phyloP scores from a whole-genome alignment of 2,113 vertebrate species.

The Zootoca vivipara region DNA sequence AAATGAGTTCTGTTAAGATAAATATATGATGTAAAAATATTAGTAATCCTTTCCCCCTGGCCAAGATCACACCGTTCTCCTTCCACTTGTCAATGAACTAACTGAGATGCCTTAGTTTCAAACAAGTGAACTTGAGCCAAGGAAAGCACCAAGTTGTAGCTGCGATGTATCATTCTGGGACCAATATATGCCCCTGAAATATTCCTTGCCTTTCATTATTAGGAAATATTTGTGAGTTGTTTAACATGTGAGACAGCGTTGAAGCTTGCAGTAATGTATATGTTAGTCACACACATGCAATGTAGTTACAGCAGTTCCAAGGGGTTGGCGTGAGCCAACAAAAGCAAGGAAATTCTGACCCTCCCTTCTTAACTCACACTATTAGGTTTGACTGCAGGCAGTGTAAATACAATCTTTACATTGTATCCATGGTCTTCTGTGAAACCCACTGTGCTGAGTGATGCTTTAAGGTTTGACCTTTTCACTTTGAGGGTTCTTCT shows the following conservation, averaged over 20 bases:
- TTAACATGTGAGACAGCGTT: slow-evolving; percentile 12
- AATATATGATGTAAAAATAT: slow-evolving; percentile 57
- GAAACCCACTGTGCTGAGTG: slow-evolving; percentile 19
- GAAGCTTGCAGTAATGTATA: slow-evolving; percentile 31
- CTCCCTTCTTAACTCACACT: slow-evolving; percentile 34
- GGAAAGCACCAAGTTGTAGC: not conserved
- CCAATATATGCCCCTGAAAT: slow-evolving; percentile 23
- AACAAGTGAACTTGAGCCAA: slow-evolving; percentile 35
- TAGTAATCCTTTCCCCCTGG: slow-evolving; percentile 45
- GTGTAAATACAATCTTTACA: not conserved
- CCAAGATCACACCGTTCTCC: slow-evolving; percentile 49
- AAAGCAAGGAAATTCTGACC: slow-evolving; percentile 18
- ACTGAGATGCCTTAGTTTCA: slow-evolving; percentile 33
- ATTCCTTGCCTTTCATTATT: slow-evolving; percentile 20
- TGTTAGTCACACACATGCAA: not conserved
- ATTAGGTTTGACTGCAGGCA: slow-evolving; percentile 14
- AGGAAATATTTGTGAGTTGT: slow-evolving; percentile 41
- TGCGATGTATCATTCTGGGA: slow-evolving; percentile 18
- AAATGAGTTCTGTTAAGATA: slow-evolving; percentile 47
- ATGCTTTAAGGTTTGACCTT: slow-evolving; percentile 17
- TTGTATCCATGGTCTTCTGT: not conserved
- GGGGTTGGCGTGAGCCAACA: slow-evolving; percentile 9
- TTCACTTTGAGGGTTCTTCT: not conserved
- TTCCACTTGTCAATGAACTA: slow-evolving; percentile 49
- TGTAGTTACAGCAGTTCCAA: not conserved